Evolutionary conservation across 64 coral and sea anemone species (phyloP).

Genomic region (Astreopora myriophthalma): DNA sequence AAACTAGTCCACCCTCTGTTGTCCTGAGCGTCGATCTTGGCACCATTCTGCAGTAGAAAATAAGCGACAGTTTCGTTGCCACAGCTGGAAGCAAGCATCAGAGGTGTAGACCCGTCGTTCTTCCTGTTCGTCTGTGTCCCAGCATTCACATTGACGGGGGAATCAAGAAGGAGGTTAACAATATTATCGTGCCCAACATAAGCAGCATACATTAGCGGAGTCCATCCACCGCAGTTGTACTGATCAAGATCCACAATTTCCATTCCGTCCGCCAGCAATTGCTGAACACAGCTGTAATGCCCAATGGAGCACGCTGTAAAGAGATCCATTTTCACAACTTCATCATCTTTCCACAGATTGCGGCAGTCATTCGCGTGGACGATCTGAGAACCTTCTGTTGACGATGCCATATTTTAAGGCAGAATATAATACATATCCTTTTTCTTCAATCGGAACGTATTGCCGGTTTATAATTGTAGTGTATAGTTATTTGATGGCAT

Average conservation of each 20-base stretch:
- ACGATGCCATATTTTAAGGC: neutral
- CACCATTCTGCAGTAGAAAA: conserved; percentile 78
- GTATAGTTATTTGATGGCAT: neutral
- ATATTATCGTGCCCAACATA: conserved; percentile 87
- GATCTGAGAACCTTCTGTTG: neutral
- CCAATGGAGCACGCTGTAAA: conserved; percentile 84
- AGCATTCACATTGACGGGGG: conserved; percentile 70
- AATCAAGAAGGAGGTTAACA: conserved; percentile 76
- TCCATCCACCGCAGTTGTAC: conserved; percentile 77
- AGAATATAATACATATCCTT: too few relatives aligned
- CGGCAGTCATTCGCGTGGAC: conserved; percentile 5
- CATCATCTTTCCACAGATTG: conserved; percentile 69
- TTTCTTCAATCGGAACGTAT: too few relatives aligned
- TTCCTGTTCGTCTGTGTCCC: neutral
- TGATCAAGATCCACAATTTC: conserved; percentile 50
- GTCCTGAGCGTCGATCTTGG: conserved; percentile 81
- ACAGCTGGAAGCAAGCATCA: conserved; percentile 90
- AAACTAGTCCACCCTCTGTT: conserved; percentile 63
- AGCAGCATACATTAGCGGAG: conserved; percentile 88
- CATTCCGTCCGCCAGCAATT: conserved; percentile 57
- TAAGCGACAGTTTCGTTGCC: conserved; percentile 80
- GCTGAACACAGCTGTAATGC: conserved; percentile 54
- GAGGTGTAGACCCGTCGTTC: conserved; percentile 41
- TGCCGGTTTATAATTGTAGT: too few relatives aligned
- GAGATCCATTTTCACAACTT: conserved; percentile 72